Evolutionary conservation across 1,140 invertebrate genomes (phyloP).

Genomic region (Heterodera schachtii): DNA sequence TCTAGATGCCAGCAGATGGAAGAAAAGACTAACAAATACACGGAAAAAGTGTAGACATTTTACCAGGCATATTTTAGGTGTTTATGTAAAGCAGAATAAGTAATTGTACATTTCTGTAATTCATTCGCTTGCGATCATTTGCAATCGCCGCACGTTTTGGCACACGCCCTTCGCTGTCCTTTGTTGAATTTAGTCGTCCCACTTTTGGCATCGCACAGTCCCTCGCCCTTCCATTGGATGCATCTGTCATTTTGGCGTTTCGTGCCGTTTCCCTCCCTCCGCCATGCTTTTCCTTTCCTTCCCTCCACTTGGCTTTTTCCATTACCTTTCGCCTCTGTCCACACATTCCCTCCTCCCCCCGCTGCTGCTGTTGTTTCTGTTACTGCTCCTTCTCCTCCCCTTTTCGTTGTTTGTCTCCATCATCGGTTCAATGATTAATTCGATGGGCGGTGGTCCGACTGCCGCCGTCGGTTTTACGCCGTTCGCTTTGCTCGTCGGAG

Average conservation of each 20-base stretch:
- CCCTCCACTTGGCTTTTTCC: no score
- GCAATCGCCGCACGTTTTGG: background rate
- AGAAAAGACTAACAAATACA: no score
- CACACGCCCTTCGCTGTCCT: background rate
- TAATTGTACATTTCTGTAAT: no score
- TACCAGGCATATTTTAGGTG: no score
- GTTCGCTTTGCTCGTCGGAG: background rate
- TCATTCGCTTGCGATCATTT: background rate
- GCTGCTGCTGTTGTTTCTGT: slow-evolving; percentile 5
- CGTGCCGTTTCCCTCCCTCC: no score
- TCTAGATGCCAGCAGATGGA: no score
- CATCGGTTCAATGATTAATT: slow-evolving; percentile 14
- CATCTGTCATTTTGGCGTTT: slow-evolving; percentile 1
- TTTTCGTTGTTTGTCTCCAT: slow-evolving; percentile 17
- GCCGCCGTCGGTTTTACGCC: background rate
- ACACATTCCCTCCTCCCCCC: slow-evolving; percentile 11
- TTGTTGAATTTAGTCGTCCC: background rate
- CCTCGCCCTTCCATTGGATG: slow-evolving; percentile 7
- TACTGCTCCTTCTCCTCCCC: background rate
- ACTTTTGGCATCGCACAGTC: slow-evolving; percentile 2
- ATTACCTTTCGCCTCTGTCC: slow-evolving; percentile 3
- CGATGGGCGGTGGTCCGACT: background rate
- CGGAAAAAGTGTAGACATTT: no score
- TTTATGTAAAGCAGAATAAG: no score
- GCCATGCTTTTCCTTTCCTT: no score